phyloP scores from a whole-genome alignment of 2,113 vertebrate genomes.

The Chaetops frenatus region DNA sequence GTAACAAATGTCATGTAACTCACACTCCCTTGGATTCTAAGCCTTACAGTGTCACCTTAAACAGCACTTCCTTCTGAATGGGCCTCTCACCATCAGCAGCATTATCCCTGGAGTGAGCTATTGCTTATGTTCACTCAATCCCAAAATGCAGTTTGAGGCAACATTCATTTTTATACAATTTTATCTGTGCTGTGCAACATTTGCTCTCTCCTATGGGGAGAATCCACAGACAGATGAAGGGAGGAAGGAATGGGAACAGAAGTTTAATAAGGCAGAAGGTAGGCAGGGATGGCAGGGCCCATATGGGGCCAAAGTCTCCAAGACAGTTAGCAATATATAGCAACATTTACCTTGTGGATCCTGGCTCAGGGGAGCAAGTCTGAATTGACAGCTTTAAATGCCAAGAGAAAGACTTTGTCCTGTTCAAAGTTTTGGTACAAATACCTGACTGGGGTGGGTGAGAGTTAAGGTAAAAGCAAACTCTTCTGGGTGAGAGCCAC shows the following conservation, averaged over 20 bases:
- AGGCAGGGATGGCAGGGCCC: neutral
- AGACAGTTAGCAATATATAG: neutral
- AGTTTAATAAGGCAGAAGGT: neutral
- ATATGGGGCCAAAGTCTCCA: neutral
- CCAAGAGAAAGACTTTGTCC: neutral
- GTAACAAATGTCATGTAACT: neutral
- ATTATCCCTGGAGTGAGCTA: neutral
- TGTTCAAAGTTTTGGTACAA: neutral
- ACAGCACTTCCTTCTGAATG: neutral
- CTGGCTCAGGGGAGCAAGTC: neutral
- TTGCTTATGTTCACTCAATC: neutral
- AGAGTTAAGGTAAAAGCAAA: neutral
- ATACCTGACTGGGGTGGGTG: neutral
- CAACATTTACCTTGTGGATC: neutral
- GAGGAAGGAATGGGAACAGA: neutral
- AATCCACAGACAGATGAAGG: neutral
- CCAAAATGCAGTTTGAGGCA: neutral
- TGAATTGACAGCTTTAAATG: neutral
- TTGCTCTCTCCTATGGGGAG: neutral
- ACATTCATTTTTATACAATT: neutral
- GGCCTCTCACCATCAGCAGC: neutral
- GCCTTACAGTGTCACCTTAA: neutral
- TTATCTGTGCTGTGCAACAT: neutral
- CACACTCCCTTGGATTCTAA: neutral
- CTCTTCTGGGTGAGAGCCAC: neutral